A percentile compares a stretch with the other conserved stretches of the same genome.
phyloP scores from a whole-genome alignment of 1,140 invertebrate genomes.

The Apolygus lucorum region DNA sequence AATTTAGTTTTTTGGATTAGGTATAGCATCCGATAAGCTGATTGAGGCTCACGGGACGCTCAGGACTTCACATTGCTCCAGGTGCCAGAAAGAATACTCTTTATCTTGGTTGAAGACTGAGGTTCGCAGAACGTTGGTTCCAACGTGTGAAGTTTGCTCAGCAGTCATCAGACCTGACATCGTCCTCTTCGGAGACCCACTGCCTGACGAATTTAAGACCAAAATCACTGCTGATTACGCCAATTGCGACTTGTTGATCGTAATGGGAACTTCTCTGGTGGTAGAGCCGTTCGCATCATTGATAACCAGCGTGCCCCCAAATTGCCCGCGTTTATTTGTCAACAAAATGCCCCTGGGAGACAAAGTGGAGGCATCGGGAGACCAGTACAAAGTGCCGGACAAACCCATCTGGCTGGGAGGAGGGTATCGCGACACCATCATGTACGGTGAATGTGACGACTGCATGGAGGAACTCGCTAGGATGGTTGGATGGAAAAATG shows the following conservation, averaged over 20 bases:
- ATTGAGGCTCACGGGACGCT: constrained; percentile 94
- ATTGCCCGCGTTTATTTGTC: constrained; percentile 71
- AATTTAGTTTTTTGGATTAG: constrained; percentile 35
- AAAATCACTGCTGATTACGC: constrained; percentile 63
- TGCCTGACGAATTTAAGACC: constrained; percentile 66
- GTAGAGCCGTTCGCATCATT: constrained; percentile 94
- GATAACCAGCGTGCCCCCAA: constrained; percentile 29
- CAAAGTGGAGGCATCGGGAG: constrained; percentile 37
- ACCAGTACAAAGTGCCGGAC: not conserved
- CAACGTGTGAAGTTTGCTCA: constrained; percentile 61
- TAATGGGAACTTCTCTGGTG: constrained; percentile 89
- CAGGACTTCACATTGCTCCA: constrained; percentile 74
- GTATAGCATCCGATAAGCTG: constrained; percentile 73
- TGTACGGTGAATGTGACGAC: constrained; percentile 18
- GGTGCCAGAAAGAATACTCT: constrained; percentile 62
- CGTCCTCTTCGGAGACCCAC: constrained; percentile 85
- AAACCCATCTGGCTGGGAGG: not conserved
- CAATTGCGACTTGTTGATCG: constrained; percentile 83
- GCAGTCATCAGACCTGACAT: constrained; percentile 87
- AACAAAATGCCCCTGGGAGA: constrained; percentile 42
- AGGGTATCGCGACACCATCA: not conserved
- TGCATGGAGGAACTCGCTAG: constrained; percentile 3
- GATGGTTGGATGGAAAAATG: constrained; percentile 6
- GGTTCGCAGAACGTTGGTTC: constrained; percentile 43
- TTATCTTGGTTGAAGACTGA: constrained; percentile 72